Percentiles rank a stretch among this genome's conserved stretches.
These are phyloP conservation scores for Microctenopoma steveboyesi DNA, from an alignment of 2,797 vertebrate species.

Conservation along the genomic window DNA sequence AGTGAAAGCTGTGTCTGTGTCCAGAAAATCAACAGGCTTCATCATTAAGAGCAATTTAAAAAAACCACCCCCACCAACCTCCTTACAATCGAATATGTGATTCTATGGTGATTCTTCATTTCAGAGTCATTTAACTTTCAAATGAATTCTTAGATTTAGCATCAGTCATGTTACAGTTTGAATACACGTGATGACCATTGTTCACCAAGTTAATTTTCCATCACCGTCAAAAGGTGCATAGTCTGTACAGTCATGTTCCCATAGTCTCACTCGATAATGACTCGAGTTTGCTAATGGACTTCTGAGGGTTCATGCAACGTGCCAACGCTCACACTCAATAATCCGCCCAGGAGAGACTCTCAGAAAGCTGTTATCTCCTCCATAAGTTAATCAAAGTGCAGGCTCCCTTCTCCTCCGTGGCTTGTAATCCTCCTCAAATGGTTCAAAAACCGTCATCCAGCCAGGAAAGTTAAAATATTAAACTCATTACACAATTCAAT, in stretches of 20 bases:
- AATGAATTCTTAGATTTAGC: too few relatives aligned
- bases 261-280: conserved; percentile 37
- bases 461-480: conserved; percentile 42
- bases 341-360: conserved; percentile 57
- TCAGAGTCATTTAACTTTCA: too few relatives aligned
- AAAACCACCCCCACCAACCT: too few relatives aligned
- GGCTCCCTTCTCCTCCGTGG: conserved; percentile 25
- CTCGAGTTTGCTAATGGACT: conserved; percentile 60
- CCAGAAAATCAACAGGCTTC: too few relatives aligned
- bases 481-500: conserved; percentile 29
- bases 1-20: too few relatives aligned
- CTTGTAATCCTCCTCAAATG: conserved; percentile 13
- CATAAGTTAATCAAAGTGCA: conserved; percentile 67
- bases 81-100: too few relatives aligned
- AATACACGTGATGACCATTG: too few relatives aligned
- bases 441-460: conserved; percentile 24
- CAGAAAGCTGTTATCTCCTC: conserved; percentile 65
- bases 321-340: conserved; percentile 57
- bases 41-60: too few relatives aligned
- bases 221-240: background rate
- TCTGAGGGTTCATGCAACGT: conserved; percentile 50
- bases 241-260: background rate
- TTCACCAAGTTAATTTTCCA: background rate
- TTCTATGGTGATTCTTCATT: too few relatives aligned
- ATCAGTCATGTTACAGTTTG: too few relatives aligned